Percentiles rank a stretch among this genome's conserved stretches.
Evolutionary conservation across 2,888 invertebrate species (phyloP).

Genomic region (Thyatira batis): DNA sequence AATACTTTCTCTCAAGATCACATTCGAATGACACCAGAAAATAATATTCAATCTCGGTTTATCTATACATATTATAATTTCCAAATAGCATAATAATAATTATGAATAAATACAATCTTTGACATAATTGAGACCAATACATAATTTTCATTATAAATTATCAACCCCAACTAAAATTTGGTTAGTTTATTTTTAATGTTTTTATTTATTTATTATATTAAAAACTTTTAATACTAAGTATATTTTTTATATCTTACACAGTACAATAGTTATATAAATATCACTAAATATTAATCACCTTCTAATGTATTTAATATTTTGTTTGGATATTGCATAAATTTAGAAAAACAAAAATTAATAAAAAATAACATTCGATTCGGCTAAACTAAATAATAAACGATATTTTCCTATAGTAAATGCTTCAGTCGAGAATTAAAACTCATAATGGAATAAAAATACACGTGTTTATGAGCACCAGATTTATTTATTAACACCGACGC

Average conservation of each 20-base stretch:
- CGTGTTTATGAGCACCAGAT: slow-evolving; percentile 1
- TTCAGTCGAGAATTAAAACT: not conserved
- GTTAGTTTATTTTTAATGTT: slow-evolving; percentile 63
- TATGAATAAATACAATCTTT: slow-evolving; percentile 67
- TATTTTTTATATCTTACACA: slow-evolving; percentile 57
- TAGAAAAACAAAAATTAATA: slow-evolving; percentile 8
- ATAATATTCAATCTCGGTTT: not conserved
- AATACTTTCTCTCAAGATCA: not conserved
- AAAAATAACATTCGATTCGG: slow-evolving; percentile 2
- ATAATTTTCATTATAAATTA: slow-evolving; percentile 49
- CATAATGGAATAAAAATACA: not conserved
- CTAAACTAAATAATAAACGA: not conserved
- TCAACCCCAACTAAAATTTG: slow-evolving; percentile 69
- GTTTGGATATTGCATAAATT: slow-evolving; percentile 10
- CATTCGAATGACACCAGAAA: not conserved
- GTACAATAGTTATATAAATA: slow-evolving; percentile 55
- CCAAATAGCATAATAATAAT: slow-evolving; percentile 37
- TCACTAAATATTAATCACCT: slow-evolving; percentile 65
- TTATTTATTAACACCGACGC: not conserved
- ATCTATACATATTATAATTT: slow-evolving; percentile 7
- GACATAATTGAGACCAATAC: slow-evolving; percentile 79
- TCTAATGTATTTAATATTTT: slow-evolving; percentile 27
- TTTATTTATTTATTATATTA: slow-evolving; percentile 31
- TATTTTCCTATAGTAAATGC: slow-evolving; percentile 1
- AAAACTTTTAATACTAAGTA: slow-evolving; percentile 48